Conservation (phyloP, 2,888 invertebrate genomes). For the Stictocephala bisonia region DNA sequence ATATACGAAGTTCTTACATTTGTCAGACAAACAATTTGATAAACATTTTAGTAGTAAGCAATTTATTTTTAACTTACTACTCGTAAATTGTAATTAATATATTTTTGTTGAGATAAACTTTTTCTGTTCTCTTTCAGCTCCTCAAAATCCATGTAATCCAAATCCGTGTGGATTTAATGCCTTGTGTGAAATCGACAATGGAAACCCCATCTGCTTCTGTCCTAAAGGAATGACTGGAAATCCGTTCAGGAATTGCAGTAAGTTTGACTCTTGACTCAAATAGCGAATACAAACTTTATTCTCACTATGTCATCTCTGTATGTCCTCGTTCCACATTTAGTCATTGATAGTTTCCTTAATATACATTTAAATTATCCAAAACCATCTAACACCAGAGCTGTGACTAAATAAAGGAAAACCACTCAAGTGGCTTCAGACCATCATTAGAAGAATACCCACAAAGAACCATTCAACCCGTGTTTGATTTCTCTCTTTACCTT, state of each 20-base stretch:
- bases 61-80: background rate
- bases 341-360: no score
- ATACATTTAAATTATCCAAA: no score
- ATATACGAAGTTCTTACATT: no score
- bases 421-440: no score
- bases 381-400: background rate
- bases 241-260: constrained; percentile 91
- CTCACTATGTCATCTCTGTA: no score
- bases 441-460: no score
- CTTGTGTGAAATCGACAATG: constrained; percentile 84
- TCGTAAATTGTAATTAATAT: background rate
- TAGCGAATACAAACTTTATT: background rate
- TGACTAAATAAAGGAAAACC: no score
- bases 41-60: background rate
- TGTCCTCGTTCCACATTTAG: no score
- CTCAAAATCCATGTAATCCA: constrained; percentile 82
- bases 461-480: no score
- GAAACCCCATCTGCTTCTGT: constrained; percentile 89
- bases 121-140: constrained; percentile 65
- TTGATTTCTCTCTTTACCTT: no score
- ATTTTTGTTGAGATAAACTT: no score
- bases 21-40: background rate
- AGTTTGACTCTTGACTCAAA: constrained; percentile 66
- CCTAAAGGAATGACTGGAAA: constrained; percentile 91
- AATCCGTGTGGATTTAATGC: constrained; percentile 91